Evolutionary conservation across 2,113 vertebrate genomes (phyloP).

Genomic region (Neofelis nebulosa): DNA sequence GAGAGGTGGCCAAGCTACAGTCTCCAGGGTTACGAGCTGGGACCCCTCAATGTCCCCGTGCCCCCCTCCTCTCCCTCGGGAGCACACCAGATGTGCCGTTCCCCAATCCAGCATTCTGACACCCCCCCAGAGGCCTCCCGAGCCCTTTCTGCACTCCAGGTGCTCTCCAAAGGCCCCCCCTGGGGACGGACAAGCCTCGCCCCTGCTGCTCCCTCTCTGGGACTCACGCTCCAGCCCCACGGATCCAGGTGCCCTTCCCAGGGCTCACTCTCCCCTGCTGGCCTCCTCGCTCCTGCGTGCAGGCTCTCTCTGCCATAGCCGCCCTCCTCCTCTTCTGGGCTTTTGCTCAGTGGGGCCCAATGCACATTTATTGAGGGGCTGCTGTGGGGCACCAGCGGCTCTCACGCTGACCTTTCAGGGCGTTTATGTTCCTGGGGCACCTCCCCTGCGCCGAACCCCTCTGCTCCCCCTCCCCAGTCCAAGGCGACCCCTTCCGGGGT

Average conservation of each 20-base stretch:
- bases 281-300: accelerated
- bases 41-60: not conserved
- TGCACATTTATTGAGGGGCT: not conserved
- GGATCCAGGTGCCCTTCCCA: not conserved
- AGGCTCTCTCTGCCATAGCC: not conserved
- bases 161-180: not conserved
- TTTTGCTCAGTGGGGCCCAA: too few relatives aligned
- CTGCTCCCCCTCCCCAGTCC: not conserved
- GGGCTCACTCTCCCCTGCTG: not conserved
- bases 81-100: accelerated
- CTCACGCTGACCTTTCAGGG: not conserved
- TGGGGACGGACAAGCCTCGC: not conserved
- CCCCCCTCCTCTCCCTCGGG: too few relatives aligned
- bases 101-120: not conserved
- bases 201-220: not conserved
- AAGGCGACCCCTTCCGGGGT: not conserved
- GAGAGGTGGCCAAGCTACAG: not conserved
- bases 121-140: not conserved
- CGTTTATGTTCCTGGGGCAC: accelerated
- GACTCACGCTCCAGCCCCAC: not conserved
- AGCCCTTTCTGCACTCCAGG: not conserved
- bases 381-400: accelerated
- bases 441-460: not conserved
- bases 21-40: not conserved
- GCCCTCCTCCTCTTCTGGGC: not conserved